A percentile compares a stretch with the other conserved stretches of the same genome.
Evolutionary conservation across 2,113 vertebrate genomes (phyloP).

Genomic region (Oreochromis niloticus): DNA sequence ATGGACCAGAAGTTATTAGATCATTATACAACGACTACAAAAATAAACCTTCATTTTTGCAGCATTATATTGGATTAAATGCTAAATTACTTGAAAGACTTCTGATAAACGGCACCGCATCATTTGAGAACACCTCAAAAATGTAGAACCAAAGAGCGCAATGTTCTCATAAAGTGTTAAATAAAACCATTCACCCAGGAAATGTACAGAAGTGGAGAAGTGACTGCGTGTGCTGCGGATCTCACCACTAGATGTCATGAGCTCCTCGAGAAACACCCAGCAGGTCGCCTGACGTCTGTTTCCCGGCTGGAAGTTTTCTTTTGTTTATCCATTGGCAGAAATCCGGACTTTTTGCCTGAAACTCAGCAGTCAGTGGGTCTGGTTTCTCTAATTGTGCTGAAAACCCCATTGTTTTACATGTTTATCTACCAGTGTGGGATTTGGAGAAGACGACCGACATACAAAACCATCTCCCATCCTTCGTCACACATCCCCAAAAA

Average conservation of each 20-base stretch:
- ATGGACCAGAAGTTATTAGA: not conserved
- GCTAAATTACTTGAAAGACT: not conserved
- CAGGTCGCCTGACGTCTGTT: not conserved
- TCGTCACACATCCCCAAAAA: not conserved
- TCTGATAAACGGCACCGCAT: not conserved
- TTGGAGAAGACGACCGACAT: not conserved
- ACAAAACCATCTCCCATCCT: not conserved
- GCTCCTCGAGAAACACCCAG: not conserved
- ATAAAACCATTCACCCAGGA: conserved; percentile 6
- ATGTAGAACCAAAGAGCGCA: not conserved
- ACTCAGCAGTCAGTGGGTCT: not conserved
- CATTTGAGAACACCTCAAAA: conserved; percentile 3
- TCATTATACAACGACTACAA: not conserved
- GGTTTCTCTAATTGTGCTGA: not conserved
- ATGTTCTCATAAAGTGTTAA: not conserved
- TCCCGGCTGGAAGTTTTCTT: conserved; percentile 18
- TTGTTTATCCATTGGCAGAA: conserved; percentile 33
- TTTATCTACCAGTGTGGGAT: not conserved
- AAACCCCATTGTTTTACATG: not conserved
- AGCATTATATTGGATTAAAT: not conserved
- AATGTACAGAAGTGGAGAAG: not conserved
- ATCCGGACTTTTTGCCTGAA: not conserved
- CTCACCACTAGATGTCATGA: conserved; percentile 52
- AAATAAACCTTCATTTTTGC: not conserved
- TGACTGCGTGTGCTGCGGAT: not conserved